Conservation (phyloP, 2,888 invertebrate genomes). For the Cephus pygmeus region DNA sequence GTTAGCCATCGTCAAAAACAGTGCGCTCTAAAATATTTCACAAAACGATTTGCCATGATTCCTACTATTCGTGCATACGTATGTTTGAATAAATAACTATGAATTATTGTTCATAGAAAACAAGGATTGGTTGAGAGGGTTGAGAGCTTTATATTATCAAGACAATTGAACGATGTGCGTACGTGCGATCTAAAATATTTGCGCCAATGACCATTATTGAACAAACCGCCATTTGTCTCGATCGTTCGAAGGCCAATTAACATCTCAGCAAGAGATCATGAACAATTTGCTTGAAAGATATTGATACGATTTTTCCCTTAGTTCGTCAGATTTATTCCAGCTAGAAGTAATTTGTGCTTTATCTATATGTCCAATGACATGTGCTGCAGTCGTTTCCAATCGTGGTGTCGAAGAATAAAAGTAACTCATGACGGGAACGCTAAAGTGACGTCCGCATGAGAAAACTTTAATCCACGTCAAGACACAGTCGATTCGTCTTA, state of each 20-base stretch:
- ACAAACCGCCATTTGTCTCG: conserved; percentile 13
- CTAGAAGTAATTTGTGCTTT: not conserved
- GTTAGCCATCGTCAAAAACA: not conserved
- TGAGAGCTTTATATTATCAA: not conserved
- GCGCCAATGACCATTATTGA: not conserved
- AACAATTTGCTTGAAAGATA: not conserved
- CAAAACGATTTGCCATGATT: not conserved
- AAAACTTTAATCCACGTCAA: not conserved
- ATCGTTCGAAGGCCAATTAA: conserved; percentile 19
- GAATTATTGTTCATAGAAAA: not conserved
- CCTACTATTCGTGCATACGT: not conserved
- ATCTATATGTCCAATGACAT: not conserved
- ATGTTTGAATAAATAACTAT: too few species aligned
- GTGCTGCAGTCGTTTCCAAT: not conserved
- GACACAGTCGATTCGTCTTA: not conserved
- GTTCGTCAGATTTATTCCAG: not conserved
- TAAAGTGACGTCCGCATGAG: not conserved
- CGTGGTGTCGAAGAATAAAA: not conserved
- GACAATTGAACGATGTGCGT: not conserved
- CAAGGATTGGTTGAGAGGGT: not conserved
- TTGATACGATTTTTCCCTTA: not conserved
- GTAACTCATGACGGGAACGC: not conserved
- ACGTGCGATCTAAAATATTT: not conserved
- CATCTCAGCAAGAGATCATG: not conserved
- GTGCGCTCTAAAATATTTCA: not conserved